Percentiles rank a stretch among this genome's conserved stretches.
These are phyloP conservation scores for Liparis tanakae DNA, from an alignment of 2,797 vertebrate species.

Conservation along the genomic window DNA sequence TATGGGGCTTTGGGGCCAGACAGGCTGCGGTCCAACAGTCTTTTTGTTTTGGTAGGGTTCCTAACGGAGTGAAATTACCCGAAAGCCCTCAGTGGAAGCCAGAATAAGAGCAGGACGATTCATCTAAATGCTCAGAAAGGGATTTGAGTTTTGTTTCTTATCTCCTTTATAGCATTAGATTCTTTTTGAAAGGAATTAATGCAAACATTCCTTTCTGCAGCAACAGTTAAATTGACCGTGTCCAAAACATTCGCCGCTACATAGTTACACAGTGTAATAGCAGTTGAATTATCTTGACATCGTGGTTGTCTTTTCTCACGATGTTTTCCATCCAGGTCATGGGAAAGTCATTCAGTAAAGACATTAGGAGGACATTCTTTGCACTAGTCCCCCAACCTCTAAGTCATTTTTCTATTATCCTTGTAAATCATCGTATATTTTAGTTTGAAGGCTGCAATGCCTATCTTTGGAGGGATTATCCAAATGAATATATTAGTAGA, in stretches of 20 bases:
- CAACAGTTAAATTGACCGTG: background rate
- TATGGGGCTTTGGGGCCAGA: slow-evolving; percentile 47
- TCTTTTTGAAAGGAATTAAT: background rate
- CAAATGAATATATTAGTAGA: background rate
- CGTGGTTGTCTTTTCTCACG: background rate
- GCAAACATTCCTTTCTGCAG: background rate
- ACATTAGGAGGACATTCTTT: background rate
- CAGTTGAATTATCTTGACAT: background rate
- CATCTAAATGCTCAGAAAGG: background rate
- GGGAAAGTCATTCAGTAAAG: background rate
- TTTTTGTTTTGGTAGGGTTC: background rate
- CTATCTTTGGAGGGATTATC: background rate
- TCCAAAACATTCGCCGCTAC: background rate
- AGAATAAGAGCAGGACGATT: background rate
- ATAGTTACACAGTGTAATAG: background rate
- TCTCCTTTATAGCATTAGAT: background rate
- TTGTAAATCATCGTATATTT: background rate
- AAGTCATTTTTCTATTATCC: background rate
- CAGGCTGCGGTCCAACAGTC: background rate
- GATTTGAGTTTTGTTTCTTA: background rate
- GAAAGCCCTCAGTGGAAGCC: background rate
- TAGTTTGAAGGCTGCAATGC: background rate
- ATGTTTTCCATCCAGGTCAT: background rate
- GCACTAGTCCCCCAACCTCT: slow-evolving; percentile 15
- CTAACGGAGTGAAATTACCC: background rate